Conservation (phyloP, 2,113 vertebrate genomes). For the Oreocharis arfaki region DNA sequence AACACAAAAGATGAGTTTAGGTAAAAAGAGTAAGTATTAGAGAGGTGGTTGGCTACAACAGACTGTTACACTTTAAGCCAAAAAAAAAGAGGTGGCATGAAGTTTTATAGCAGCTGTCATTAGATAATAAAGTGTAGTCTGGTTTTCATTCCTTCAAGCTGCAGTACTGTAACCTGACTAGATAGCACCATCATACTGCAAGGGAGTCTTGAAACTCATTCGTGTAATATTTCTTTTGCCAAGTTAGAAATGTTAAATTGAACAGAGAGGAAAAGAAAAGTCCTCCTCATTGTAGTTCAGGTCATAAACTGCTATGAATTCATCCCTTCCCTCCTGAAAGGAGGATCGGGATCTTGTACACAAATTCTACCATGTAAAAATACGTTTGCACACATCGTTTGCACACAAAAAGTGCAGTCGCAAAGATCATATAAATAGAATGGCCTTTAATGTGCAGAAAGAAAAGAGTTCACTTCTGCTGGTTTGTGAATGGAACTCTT, state of each 20-base stretch:
- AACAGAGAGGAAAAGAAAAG: background rate
- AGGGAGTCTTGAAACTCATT: background rate
- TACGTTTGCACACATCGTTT: background rate
- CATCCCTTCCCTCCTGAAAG: background rate
- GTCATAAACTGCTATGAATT: background rate
- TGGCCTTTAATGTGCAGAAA: background rate
- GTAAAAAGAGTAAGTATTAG: background rate
- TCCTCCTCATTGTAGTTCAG: background rate
- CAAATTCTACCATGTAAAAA: background rate
- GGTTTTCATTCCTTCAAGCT: background rate
- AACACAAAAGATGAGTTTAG: background rate
- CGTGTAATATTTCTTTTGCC: background rate
- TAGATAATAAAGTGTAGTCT: background rate
- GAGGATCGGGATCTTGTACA: background rate
- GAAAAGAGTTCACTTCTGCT: background rate
- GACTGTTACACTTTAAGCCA: background rate
- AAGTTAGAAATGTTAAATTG: background rate
- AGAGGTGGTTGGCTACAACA: background rate
- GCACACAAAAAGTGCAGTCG: background rate
- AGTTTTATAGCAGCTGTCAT: background rate
- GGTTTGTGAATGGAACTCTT: background rate
- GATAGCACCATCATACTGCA: background rate
- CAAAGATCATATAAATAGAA: background rate
- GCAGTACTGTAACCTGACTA: background rate
- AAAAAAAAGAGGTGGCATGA: background rate